A percentile compares a stretch with the other conserved stretches of the same genome.
These are phyloP conservation scores for Acrossocheilus wenchowensis DNA, from an alignment of 2,797 vertebrate genomes.

Conservation along the genomic window DNA sequence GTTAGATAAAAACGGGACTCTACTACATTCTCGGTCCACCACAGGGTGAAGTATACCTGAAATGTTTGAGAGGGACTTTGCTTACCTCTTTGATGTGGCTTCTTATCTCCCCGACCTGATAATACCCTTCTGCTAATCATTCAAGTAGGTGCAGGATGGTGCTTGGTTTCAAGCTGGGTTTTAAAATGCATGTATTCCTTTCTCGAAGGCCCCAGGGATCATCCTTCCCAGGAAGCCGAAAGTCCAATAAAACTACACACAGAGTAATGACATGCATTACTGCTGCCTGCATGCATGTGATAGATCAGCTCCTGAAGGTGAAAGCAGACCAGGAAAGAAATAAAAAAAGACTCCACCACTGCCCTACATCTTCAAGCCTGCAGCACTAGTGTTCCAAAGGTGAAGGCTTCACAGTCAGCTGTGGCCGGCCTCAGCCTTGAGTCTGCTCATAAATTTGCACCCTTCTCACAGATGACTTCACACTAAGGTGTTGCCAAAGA, in stretches of 20 bases:
- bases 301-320: conserved; percentile 66
- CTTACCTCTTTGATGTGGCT: conserved; percentile 51
- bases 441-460: conserved; percentile 68
- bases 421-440: conserved; percentile 59
- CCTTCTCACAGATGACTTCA: conserved; percentile 57
- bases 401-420: conserved; percentile 55
- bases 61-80: conserved; percentile 63
- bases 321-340: conserved; percentile 59
- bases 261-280: conserved; percentile 73
- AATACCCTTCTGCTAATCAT: conserved; percentile 65
- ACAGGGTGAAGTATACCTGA: conserved; percentile 1
- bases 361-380: conserved; percentile 40
- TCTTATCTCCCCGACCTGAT: conserved; percentile 51
- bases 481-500: conserved; percentile 57
- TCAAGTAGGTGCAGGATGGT: conserved; percentile 59
- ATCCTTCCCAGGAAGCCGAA: conserved; percentile 48
- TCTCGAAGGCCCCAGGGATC: conserved; percentile 55
- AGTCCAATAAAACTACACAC: conserved; percentile 67
- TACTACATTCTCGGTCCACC: not conserved
- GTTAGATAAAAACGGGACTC: not conserved
- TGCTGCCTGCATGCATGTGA: conserved; percentile 59
- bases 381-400: conserved; percentile 41
- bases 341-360: not conserved
- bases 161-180: conserved; percentile 58
- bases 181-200: conserved; percentile 68